Conservation (phyloP, 2,797 vertebrate genomes). For the Lepidocolaptes lacrymiger region DNA sequence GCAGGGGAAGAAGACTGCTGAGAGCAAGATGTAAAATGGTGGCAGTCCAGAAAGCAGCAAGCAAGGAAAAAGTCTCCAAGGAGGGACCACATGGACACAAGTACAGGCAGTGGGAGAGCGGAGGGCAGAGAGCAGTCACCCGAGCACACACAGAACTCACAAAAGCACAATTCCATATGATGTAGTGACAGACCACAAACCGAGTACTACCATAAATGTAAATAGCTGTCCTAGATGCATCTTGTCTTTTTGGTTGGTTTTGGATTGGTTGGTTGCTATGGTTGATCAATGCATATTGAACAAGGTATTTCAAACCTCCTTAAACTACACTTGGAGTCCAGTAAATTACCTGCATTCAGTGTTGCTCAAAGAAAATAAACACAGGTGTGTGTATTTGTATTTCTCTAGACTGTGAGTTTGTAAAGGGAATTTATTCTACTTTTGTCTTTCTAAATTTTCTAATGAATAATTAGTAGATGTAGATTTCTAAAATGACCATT, state of each 20-base stretch:
- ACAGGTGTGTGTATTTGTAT: background rate
- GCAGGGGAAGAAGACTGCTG: background rate
- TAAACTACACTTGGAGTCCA: background rate
- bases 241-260: background rate
- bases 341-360: background rate
- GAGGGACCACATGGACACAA: background rate
- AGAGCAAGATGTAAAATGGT: background rate
- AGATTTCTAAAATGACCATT: conserved; percentile 44
- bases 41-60: background rate
- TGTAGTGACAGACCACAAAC: background rate
- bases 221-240: background rate
- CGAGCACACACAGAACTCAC: background rate
- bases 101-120: background rate
- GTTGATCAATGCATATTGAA: background rate
- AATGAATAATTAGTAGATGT: conserved; percentile 56
- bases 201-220: background rate
- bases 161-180: background rate
- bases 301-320: background rate
- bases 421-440: conserved; percentile 15
- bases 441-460: conserved; percentile 23
- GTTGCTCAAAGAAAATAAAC: background rate
- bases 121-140: background rate
- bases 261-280: background rate
- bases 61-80: background rate
- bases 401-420: background rate